Percentiles rank a stretch among this genome's conserved stretches.
These are phyloP conservation scores for Hyphantria cunea DNA, from an alignment of 1,140 invertebrate genomes.

Conservation along the genomic window DNA sequence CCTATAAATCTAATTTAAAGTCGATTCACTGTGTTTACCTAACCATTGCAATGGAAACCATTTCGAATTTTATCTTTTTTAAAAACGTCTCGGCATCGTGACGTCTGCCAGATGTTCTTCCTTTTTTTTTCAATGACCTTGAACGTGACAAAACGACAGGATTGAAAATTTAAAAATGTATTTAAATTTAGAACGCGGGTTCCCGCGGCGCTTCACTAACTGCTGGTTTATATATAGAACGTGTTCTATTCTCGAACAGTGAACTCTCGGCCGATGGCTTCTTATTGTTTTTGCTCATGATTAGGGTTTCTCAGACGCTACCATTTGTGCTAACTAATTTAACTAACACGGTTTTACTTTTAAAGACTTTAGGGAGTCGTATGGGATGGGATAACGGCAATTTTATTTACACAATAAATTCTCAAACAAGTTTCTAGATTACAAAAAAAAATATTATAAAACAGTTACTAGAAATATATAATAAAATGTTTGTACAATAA, in stretches of 20 bases:
- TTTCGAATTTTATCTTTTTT: constrained; percentile 50
- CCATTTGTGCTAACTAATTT: too few relatives aligned
- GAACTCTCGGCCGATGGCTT: constrained; percentile 72
- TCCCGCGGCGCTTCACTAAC: constrained; percentile 73
- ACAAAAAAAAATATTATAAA: too few relatives aligned
- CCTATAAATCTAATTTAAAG: constrained; percentile 36
- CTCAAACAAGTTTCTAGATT: too few relatives aligned
- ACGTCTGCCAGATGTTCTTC: constrained; percentile 45
- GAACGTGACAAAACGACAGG: constrained; percentile 74
- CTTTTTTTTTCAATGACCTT: constrained; percentile 48
- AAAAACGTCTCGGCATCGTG: constrained; percentile 17
- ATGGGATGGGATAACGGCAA: constrained; percentile 7
- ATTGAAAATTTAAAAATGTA: constrained; percentile 68
- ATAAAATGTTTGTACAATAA: too few relatives aligned
- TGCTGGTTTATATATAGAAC: constrained; percentile 76
- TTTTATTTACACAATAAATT: too few relatives aligned
- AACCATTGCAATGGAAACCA: constrained; percentile 44
- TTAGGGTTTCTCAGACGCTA: constrained; percentile 25
- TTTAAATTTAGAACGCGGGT: constrained; percentile 63
- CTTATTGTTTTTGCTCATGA: constrained; percentile 67
- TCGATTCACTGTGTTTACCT: constrained; percentile 41
- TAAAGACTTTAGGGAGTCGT: too few relatives aligned
- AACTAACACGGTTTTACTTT: too few relatives aligned
- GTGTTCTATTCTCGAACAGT: constrained; percentile 73
- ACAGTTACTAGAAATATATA: too few relatives aligned